Evolutionary conservation across 2,888 invertebrate genomes (phyloP), one percentile per base, ranked within the genome.

Genomic region (Flabesymbios commensalis): DNA sequence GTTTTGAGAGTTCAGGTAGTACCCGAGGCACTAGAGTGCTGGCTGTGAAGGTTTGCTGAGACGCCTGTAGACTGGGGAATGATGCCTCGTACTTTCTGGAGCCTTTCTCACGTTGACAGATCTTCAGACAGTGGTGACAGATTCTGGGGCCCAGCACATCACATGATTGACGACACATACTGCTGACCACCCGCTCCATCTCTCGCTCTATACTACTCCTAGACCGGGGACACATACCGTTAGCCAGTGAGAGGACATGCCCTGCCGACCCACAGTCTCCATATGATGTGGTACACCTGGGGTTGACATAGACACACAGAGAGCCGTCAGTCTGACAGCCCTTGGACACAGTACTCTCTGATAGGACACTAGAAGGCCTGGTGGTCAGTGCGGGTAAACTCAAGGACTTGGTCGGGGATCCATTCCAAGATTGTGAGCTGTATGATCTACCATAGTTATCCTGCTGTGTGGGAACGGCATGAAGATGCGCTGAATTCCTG

Each of bases 81-180:
- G 43, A 24, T 32, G 52, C 57, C 17, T 75, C 71, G 4, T 68
- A 71, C 24, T 67, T 31, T 10, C 29, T 32, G 19, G 69, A 66
- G 29, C 71, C 69, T 7, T 66, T 57, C 29, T 68, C 63, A 29
- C 71, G 64, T 41, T 70, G 65, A 26, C 71, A 60, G 29, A 68
- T 68, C 54, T 72, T 71, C 66, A 70, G 63, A 63, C 78, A 77
- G 36, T 74, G 68, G 39, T 74, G 72, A 60, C 78, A 78, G 41
- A 71, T 59, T 29, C 70, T 70, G 1, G 76, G 75, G 1, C 78
- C 78, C 32, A 74, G 67, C 28, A 74, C 63, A 19, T 74, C 72
- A 53, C 73, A 73, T 57, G 69, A 73, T 47, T 74, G 72, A 7
- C 60, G 52, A 2, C 58, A 61, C 31, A 67, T 28, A 48, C 33